Evolutionary conservation across 2,113 vertebrate genomes (phyloP).

Genomic region (Bos taurus): ARS-UCD2.0 NC_037331.1:81901501-81902000

Average conservation of each 20-base stretch:
- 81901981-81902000: not conserved
- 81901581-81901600: not conserved
- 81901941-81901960: not conserved
- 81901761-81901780: not conserved
- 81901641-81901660: not conserved
- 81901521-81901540: not conserved
- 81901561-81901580: not conserved
- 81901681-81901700: not conserved
- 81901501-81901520: not conserved
- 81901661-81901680: no score
- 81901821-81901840: no score
- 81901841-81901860: no score
- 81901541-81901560: not conserved
- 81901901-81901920: not conserved
- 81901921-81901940: not conserved
- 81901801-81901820: no score
- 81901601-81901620: not conserved
- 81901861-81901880: no score
- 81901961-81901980: not conserved
- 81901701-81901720: not conserved
- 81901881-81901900: no score
- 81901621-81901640: not conserved
- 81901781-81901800: no score
- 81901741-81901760: not conserved
- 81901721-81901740: not conserved